A percentile compares a stretch with the other conserved stretches of the same genome.
These are phyloP conservation scores for Tenodera sinensis DNA, from an alignment of 2,888 invertebrate genomes.

Conservation along the genomic window DNA sequence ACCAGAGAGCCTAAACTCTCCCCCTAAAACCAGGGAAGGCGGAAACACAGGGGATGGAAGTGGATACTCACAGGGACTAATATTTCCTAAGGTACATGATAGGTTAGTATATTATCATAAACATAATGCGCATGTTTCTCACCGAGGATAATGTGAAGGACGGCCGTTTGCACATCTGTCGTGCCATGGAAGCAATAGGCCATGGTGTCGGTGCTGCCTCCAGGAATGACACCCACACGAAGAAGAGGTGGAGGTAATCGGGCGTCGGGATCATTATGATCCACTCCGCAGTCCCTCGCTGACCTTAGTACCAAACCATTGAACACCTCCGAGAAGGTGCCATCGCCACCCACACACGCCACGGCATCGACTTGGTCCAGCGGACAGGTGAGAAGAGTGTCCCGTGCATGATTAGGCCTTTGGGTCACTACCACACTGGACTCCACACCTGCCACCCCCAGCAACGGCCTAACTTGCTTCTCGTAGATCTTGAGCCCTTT, in stretches of 20 bases:
- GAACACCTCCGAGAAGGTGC: slow-evolving; percentile 76
- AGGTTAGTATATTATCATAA: background rate
- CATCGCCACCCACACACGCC: slow-evolving; percentile 82
- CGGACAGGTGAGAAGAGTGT: slow-evolving; percentile 53
- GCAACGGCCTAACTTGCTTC: slow-evolving; percentile 64
- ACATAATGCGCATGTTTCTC: slow-evolving; percentile 27
- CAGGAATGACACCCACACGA: slow-evolving; percentile 67
- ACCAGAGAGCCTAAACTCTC: no score
- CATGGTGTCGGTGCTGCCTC: slow-evolving; percentile 74
- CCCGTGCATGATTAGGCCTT: slow-evolving; percentile 71
- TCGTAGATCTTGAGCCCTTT: slow-evolving; percentile 70
- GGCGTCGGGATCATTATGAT: slow-evolving; percentile 52
- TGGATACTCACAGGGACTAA: no score
- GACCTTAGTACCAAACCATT: slow-evolving; percentile 65
- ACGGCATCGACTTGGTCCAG: slow-evolving; percentile 57
- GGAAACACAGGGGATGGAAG: no score
- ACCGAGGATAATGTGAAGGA: slow-evolving; percentile 77
- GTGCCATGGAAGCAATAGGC: slow-evolving; percentile 76
- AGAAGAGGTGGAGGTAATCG: slow-evolving; percentile 50
- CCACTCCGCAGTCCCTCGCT: slow-evolving; percentile 51
- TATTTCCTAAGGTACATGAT: no score
- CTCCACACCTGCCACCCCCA: slow-evolving; percentile 62
- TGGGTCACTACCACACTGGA: slow-evolving; percentile 66
- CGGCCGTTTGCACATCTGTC: slow-evolving; percentile 72
- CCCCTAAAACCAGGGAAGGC: no score